Evolutionary conservation across 1,140 invertebrate genomes (phyloP).

Genomic region (Apis cerana): DNA sequence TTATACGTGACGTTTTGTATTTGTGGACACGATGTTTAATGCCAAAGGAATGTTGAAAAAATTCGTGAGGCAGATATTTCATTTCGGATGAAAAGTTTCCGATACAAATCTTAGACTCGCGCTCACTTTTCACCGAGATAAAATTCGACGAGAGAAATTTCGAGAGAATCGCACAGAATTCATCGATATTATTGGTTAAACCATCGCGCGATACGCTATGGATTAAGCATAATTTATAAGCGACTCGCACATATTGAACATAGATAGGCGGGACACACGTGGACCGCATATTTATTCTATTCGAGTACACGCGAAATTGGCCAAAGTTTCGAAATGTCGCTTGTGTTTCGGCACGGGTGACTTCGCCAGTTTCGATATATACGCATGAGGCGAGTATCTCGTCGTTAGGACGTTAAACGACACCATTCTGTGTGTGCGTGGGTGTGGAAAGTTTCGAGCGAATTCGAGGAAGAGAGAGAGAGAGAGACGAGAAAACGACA

Average conservation of each 20-base stretch:
- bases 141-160: neutral
- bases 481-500: conserved; percentile 44
- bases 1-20: too few relatives aligned
- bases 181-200: neutral
- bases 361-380: conserved; percentile 9
- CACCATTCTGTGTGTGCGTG: conserved; percentile 21
- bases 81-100: too few relatives aligned
- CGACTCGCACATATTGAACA: conserved; percentile 5
- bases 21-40: too few relatives aligned
- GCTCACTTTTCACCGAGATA: too few relatives aligned
- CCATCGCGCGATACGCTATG: too few relatives aligned
- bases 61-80: too few relatives aligned
- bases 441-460: conserved; percentile 45
- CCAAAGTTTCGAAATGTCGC: conserved; percentile 34
- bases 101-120: too few relatives aligned
- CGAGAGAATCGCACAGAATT: neutral
- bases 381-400: conserved; percentile 35
- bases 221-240: conserved; percentile 3
- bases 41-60: too few relatives aligned
- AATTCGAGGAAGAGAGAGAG: conserved; percentile 25
- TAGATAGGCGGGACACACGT: neutral
- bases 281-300: conserved; percentile 31
- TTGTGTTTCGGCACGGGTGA: neutral
- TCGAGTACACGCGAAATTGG: conserved; percentile 27
- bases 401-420: conserved; percentile 54